Evolutionary conservation across 2,113 vertebrate genomes (phyloP).

Genomic region (Pelusios castaneus): DNA sequence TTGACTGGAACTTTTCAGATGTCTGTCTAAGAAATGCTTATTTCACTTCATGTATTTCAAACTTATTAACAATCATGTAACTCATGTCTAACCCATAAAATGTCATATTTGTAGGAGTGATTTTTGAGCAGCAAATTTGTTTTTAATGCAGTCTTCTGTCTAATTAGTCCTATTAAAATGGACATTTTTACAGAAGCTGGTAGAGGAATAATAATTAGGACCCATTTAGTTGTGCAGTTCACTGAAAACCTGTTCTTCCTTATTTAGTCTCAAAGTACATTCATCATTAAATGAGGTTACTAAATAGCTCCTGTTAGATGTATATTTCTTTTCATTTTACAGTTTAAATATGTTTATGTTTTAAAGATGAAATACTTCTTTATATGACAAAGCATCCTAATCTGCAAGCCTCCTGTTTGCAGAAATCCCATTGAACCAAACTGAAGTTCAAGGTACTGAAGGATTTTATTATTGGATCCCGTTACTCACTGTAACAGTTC

Average conservation of each 20-base stretch:
- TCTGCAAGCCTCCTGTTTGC: background rate
- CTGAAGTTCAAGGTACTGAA: background rate
- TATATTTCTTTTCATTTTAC: background rate
- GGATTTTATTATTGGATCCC: rapidly evolving
- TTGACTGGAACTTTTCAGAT: background rate
- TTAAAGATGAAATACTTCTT: background rate
- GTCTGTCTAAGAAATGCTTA: background rate
- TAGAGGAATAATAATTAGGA: background rate
- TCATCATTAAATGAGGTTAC: background rate
- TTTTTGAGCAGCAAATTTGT: background rate
- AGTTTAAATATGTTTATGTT: rapidly evolving
- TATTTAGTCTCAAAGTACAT: background rate
- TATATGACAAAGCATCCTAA: background rate
- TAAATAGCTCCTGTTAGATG: background rate
- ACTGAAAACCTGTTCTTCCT: background rate
- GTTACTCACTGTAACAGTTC: background rate
- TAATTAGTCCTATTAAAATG: background rate
- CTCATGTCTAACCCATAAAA: background rate
- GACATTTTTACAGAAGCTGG: background rate
- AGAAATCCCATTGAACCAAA: background rate
- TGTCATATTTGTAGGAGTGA: background rate
- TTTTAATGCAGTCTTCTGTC: background rate
- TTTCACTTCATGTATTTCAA: background rate
- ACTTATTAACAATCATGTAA: background rate
- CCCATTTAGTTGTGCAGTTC: background rate